Base-by-base conservation (phyloP, 2,113 vertebrate genomes). In the Takifugu flavidus region DNA sequence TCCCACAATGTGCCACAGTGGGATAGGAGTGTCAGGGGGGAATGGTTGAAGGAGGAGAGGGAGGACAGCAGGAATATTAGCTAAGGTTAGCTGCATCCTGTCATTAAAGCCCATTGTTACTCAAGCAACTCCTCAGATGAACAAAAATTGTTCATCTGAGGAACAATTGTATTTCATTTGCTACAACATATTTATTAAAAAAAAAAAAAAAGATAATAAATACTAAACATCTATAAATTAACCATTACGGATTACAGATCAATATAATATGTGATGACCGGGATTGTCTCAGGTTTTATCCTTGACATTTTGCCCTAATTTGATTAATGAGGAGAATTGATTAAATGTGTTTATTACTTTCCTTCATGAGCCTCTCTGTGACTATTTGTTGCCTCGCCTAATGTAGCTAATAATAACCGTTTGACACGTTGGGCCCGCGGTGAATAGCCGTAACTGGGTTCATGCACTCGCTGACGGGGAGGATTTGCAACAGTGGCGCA, bases 1-100 rank as follows among this genome's bases (percentile, higher is more conserved):
- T 98, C 34, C 34, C 34, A 39, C 7, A 39, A 39, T 39, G 34
- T 39, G 94, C 94, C 93, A 72, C 87, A 90, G 94, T 89, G 90
- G 91, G 92, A 90, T 66, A 79, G 89, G 90, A 88, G 91, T 59
- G 79, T 58, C 72, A 29, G 6, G 50, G 10, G 65, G 25, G 42
- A 28, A 49, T 4, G 69, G 15, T 10, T 50, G n/a, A 12, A 5
- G 52, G 25, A 50, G 1, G 12, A 42, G 14, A 44, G 27, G 54
- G 34, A 2, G 50, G 13, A 49, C 45, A 52, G 55, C 49, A 28
- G 63, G 70, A 12, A 45, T 84, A 73, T 78, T 67, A 39, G 70
- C 72, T 84, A 76, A 89, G 86, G 88, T 89, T 85, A 87, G 87
- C 71, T 65, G 71, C 78, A 75, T 64, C 60, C 68, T 75, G 79